phyloP scores from a whole-genome alignment of 1,140 invertebrate species.

The Drosophila nannoptera region DNA sequence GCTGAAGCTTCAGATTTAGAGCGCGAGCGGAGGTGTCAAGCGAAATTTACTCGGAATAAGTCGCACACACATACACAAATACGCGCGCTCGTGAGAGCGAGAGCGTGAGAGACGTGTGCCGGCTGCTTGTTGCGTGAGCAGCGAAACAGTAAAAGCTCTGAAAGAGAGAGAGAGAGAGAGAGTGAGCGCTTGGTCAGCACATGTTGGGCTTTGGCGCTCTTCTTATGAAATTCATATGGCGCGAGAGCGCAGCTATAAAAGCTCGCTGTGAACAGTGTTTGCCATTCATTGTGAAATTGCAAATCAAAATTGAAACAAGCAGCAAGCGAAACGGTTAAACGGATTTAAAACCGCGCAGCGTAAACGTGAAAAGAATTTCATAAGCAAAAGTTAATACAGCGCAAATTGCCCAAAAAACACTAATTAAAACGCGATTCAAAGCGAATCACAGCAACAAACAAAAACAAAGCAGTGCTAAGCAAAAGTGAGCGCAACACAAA shows the following conservation, averaged over 20 bases:
- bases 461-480: slow-evolving; percentile 42
- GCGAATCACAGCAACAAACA: slow-evolving; percentile 22
- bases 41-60: slow-evolving; percentile 45
- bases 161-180: slow-evolving; percentile 5
- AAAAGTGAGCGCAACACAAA: slow-evolving; percentile 28
- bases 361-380: slow-evolving; percentile 77
- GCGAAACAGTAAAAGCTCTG: slow-evolving; percentile 28
- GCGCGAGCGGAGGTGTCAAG: slow-evolving; percentile 41
- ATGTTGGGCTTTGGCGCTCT: slow-evolving; percentile 13
- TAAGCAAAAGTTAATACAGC: slow-evolving; percentile 74
- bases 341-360: slow-evolving; percentile 46
- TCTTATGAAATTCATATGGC: slow-evolving; percentile 73
- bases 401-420: slow-evolving; percentile 38
- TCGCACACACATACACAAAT: slow-evolving; percentile 2
- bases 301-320: slow-evolving; percentile 79
- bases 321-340: slow-evolving; percentile 51
- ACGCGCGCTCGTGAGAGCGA: not conserved
- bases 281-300: slow-evolving; percentile 79
- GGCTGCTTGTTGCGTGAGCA: slow-evolving; percentile 41
- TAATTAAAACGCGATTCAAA: slow-evolving; percentile 10
- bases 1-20: slow-evolving; percentile 31
- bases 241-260: slow-evolving; percentile 74
- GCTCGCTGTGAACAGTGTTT: slow-evolving; percentile 26
- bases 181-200: slow-evolving; percentile 6
- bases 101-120: slow-evolving; percentile 26